Conservation (phyloP, 2,113 vertebrate species). For the Echinops telfairi region DNA sequence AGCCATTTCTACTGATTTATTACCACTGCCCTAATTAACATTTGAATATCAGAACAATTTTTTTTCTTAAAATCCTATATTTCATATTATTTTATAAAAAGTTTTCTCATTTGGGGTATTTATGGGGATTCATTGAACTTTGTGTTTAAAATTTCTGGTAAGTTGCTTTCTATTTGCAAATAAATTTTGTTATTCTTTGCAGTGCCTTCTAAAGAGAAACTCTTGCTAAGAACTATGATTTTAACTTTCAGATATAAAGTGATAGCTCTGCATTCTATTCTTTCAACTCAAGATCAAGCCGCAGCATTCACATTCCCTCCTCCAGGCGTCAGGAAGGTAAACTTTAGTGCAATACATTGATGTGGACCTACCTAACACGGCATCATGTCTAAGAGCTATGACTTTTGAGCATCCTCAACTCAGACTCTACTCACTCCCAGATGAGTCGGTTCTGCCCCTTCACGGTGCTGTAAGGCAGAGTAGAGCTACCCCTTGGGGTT, state of each 20-base stretch:
- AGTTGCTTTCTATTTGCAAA: constrained; percentile 70
- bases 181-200: constrained; percentile 80
- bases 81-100: not conserved
- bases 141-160: constrained; percentile 54
- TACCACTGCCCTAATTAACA: not conserved
- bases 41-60: not conserved
- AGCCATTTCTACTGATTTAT: not conserved
- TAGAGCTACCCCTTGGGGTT: no score
- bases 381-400: not conserved
- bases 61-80: not conserved
- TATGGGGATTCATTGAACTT: constrained; percentile 1
- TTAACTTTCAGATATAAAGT: constrained; percentile 91
- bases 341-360: not conserved
- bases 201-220: constrained; percentile 78
- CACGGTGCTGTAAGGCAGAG: no score
- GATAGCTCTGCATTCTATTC: constrained; percentile 96
- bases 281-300: constrained; percentile 97
- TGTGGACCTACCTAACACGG: not conserved
- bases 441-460: no score
- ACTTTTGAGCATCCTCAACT: no score
- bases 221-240: constrained; percentile 82
- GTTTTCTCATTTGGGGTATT: not conserved
- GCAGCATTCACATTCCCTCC: constrained; percentile 95
- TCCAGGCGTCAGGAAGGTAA: constrained; percentile 95
- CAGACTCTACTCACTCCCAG: no score